These are phyloP conservation scores for Eclectus roratus DNA, from an alignment of 2,113 vertebrate genomes.

Conservation along the genomic window DNA sequence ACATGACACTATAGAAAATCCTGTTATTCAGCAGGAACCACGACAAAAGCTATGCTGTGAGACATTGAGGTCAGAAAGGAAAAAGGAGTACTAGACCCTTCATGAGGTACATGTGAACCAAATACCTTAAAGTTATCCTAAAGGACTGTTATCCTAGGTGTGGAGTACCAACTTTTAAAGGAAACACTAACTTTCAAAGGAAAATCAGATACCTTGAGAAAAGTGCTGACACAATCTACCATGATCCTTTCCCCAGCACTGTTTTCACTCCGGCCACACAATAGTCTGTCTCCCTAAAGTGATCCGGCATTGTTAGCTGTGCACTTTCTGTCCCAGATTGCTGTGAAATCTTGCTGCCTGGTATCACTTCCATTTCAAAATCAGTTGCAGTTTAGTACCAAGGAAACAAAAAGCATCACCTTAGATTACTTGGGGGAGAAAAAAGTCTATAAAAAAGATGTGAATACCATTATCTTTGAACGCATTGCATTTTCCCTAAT, in stretches of 20 bases:
- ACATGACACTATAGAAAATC: not conserved
- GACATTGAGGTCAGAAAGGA: not conserved
- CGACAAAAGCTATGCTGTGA: not conserved
- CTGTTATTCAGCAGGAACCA: not conserved
- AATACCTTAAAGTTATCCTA: not conserved
- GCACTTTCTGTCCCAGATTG: not conserved
- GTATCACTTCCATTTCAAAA: not conserved
- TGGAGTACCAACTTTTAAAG: not conserved
- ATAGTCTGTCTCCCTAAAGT: not conserved
- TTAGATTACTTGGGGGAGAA: not conserved
- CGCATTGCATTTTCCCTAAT: not conserved
- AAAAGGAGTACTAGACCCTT: not conserved
- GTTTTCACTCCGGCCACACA: not conserved
- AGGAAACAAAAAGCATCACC: not conserved
- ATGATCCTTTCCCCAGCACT: rapidly evolving
- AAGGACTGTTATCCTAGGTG: not conserved
- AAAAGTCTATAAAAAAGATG: not conserved
- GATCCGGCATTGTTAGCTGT: not conserved
- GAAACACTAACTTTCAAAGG: not conserved
- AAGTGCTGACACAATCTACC: not conserved
- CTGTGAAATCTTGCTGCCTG: not conserved
- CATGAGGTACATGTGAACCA: not conserved
- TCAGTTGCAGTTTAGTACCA: not conserved
- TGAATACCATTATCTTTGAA: not conserved
- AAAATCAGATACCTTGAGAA: not conserved